phyloP scores from a whole-genome alignment of 2,888 invertebrate genomes.

The Tetramorium bicarinatum region DNA sequence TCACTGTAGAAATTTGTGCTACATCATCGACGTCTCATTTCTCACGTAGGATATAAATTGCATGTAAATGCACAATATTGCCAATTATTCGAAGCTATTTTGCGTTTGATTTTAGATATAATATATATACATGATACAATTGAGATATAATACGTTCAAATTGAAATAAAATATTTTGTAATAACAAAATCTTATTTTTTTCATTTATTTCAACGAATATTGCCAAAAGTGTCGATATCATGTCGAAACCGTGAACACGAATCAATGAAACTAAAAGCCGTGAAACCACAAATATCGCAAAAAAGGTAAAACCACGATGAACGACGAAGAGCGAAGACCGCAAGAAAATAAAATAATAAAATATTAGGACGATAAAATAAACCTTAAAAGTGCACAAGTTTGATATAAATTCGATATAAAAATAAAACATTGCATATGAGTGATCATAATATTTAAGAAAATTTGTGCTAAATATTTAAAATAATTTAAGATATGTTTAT shows the following conservation, averaged over 20 bases:
- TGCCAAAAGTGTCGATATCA: background rate
- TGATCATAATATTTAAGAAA: background rate
- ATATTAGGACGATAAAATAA: background rate
- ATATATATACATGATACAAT: background rate
- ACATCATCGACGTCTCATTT: slow-evolving; percentile 17
- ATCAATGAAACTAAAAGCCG: background rate
- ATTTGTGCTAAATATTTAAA: background rate
- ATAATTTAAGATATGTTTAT: background rate
- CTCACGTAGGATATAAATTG: background rate
- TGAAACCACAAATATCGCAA: background rate
- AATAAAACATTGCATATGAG: background rate
- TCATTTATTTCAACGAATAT: background rate
- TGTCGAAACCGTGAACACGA: background rate
- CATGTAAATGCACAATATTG: background rate
- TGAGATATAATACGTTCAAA: background rate
- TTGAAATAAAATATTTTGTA: background rate
- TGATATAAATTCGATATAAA: background rate
- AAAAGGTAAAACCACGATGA: background rate
- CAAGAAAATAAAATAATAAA: background rate
- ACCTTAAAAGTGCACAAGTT: background rate
- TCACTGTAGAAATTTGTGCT: slow-evolving; percentile 8
- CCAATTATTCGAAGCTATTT: background rate
- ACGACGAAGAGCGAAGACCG: background rate
- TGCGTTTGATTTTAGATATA: background rate
- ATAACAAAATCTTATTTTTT: background rate